phyloP scores from a whole-genome alignment of 1,140 invertebrate species.

The Chrysomallon squamiferum region DNA sequence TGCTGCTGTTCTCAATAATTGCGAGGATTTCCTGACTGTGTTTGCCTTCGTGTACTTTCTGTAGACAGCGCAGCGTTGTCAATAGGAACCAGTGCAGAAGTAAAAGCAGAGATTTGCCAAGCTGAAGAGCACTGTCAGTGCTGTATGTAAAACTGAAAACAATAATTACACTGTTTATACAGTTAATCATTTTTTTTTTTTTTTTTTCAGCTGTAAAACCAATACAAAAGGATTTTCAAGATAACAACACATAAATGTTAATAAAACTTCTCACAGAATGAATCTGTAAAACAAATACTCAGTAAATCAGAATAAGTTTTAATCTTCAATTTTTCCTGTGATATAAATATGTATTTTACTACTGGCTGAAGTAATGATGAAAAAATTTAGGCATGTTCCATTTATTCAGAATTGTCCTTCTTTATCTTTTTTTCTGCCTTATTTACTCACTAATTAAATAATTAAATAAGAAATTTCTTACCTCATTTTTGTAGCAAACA shows the following conservation, averaged over 20 bases:
- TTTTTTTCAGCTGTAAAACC: no score
- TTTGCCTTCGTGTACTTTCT: conserved; percentile 32
- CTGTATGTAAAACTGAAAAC: conserved; percentile 53
- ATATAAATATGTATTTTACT: no score
- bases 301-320: no score
- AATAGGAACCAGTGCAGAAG: conserved; percentile 60
- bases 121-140: conserved; percentile 56
- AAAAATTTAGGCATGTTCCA: no score
- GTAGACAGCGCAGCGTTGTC: conserved; percentile 51
- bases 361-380: no score
- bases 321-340: no score
- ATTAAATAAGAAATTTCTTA: conserved; percentile 9
- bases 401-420: no score
- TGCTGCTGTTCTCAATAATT: conserved; percentile 61
- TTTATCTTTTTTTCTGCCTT: no score
- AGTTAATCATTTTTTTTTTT: background rate
- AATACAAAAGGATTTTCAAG: background rate
- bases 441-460: no score
- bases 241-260: background rate
- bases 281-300: no score
- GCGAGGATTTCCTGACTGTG: conserved; percentile 49
- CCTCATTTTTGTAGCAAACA: conserved; percentile 69
- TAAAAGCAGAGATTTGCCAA: conserved; percentile 56
- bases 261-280: no score
- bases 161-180: conserved; percentile 1